Conservation (phyloP, 2,888 invertebrate genomes). For the Eulithis testata region DNA sequence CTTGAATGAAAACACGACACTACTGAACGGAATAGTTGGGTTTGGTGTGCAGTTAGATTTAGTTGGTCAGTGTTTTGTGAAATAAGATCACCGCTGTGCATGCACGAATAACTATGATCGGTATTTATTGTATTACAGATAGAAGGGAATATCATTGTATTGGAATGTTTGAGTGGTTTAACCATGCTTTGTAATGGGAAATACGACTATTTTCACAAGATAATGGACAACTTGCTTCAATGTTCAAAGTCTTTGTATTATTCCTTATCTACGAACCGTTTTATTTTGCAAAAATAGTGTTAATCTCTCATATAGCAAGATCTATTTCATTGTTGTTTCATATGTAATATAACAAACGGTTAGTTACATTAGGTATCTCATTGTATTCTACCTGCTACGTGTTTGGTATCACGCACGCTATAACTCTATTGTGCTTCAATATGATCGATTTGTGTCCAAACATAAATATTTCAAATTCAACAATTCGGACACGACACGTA, state of each 20-base stretch:
- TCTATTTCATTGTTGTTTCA: too few species aligned
- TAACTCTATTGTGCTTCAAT: background rate
- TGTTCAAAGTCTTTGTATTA: too few species aligned
- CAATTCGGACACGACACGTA: conserved; percentile 49
- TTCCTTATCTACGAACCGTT: too few species aligned
- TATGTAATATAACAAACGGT: too few species aligned
- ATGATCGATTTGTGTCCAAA: conserved; percentile 1
- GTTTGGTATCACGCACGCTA: background rate
- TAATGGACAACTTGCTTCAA: too few species aligned
- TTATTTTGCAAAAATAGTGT: too few species aligned
- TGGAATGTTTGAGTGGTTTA: background rate
- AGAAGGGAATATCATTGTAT: background rate
- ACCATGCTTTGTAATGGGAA: background rate
- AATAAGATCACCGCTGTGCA: conserved; percentile 15
- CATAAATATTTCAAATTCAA: conserved; percentile 16
- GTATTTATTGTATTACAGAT: background rate
- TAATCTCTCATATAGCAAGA: too few species aligned
- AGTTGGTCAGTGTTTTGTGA: conserved; percentile 22
- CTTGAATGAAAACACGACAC: conserved; percentile 30
- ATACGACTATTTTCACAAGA: too few species aligned
- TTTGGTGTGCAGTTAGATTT: conserved; percentile 23
- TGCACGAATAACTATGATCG: background rate
- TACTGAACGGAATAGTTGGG: conserved; percentile 17
- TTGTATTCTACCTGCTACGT: background rate
- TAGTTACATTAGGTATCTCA: too few species aligned